Conservation (phyloP, 2,797 vertebrate species). For the Crax fasciolata region DNA sequence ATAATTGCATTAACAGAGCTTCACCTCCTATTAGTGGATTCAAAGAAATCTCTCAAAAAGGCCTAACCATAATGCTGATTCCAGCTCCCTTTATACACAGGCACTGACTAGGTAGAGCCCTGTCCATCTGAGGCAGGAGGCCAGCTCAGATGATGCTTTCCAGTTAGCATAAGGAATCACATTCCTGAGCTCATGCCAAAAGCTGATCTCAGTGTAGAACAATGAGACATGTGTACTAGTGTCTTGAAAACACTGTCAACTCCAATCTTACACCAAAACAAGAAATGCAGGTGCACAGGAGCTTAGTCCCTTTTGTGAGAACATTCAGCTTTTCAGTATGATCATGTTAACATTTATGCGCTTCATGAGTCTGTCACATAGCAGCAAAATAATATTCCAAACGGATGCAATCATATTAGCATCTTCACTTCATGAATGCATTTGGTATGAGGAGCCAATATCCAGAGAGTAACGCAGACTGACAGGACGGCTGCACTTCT, state of each 20-base stretch:
- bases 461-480: not conserved
- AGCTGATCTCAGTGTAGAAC: not conserved
- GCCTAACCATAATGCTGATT: not conserved
- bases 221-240: not conserved
- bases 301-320: not conserved
- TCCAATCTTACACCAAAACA: not conserved
- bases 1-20: not conserved
- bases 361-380: not conserved
- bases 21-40: not conserved
- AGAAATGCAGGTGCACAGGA: not conserved
- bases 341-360: not conserved
- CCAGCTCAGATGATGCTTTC: conserved; percentile 1
- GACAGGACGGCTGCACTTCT: not conserved
- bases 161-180: not conserved
- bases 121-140: not conserved
- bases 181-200: not conserved
- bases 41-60: not conserved
- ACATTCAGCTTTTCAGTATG: not conserved
- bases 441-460: not conserved
- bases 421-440: not conserved
- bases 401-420: not conserved
- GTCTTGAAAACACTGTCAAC: not conserved
- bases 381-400: not conserved
- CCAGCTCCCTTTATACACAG: not conserved
- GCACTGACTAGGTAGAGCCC: not conserved